phyloP scores from a whole-genome alignment of 2,113 vertebrate species.

The Danionella cerebrum region DNA sequence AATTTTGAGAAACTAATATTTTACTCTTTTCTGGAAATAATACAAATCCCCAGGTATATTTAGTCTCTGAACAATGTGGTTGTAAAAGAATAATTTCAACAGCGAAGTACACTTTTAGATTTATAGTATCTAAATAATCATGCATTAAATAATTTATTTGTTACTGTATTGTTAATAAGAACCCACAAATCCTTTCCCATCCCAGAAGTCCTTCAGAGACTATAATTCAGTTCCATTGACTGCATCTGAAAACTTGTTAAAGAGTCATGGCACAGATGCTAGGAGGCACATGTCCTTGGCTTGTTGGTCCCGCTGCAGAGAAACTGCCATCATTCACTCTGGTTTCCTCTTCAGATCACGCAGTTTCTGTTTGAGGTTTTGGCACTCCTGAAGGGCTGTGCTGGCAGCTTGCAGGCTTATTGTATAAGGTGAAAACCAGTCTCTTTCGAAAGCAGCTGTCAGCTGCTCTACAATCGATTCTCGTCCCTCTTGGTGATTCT shows the following conservation, averaged over 20 bases:
- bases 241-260: neutral
- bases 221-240: neutral
- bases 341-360: neutral
- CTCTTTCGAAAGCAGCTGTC: slow-evolving; percentile 80
- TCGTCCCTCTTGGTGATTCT: slow-evolving; percentile 61
- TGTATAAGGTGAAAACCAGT: slow-evolving; percentile 84
- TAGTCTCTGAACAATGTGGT: neutral
- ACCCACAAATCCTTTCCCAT: neutral
- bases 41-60: neutral
- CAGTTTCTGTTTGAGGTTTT: neutral
- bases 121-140: slow-evolving; percentile 1
- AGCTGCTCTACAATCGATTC: slow-evolving; percentile 78
- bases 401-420: slow-evolving; percentile 12
- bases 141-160: slow-evolving; percentile 4
- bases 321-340: neutral
- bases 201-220: slow-evolving; percentile 5
- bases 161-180: neutral
- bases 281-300: slow-evolving; percentile 5
- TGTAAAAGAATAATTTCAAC: neutral
- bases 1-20: neutral
- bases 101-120: neutral
- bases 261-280: neutral
- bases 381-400: neutral
- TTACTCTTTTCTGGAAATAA: neutral
- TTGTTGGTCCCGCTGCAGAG: slow-evolving; percentile 11